Percentiles rank a stretch among this genome's conserved stretches.
Evolutionary conservation across 2,113 vertebrate genomes (phyloP).

Genomic region (Aegotheles bennettii): DNA sequence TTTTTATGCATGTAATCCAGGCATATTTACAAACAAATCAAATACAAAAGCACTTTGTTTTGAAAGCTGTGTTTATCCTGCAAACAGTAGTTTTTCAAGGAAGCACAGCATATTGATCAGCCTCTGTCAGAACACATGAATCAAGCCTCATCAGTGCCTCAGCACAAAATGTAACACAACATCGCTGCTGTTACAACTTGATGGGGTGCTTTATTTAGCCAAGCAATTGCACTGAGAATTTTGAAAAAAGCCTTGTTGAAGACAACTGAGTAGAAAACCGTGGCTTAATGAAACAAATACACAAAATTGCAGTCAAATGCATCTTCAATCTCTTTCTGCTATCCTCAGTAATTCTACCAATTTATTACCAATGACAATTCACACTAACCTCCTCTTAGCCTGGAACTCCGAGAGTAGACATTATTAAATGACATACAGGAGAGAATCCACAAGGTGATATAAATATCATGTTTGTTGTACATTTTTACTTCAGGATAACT

Average conservation of each 20-base stretch:
- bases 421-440: neutral
- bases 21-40: slow-evolving; percentile 29
- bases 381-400: neutral
- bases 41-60: slow-evolving; percentile 28
- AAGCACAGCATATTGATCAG: neutral
- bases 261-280: neutral
- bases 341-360: neutral
- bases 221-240: neutral
- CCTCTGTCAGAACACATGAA: slow-evolving; percentile 10
- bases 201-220: neutral
- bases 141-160: slow-evolving; percentile 21
- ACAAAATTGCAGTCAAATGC: neutral
- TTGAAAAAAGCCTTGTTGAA: slow-evolving; percentile 25
- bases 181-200: neutral
- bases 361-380: neutral
- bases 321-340: neutral
- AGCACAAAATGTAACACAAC: neutral
- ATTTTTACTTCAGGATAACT: neutral
- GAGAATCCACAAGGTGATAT: neutral
- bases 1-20: neutral
- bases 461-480: neutral
- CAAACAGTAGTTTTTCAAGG: neutral
- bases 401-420: neutral
- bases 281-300: slow-evolving; percentile 24
- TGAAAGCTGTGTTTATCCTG: slow-evolving; percentile 18